Percentiles rank a stretch among this genome's conserved stretches.
Conservation (phyloP, 1,140 invertebrate species). For the Linepithema humile region DNA sequence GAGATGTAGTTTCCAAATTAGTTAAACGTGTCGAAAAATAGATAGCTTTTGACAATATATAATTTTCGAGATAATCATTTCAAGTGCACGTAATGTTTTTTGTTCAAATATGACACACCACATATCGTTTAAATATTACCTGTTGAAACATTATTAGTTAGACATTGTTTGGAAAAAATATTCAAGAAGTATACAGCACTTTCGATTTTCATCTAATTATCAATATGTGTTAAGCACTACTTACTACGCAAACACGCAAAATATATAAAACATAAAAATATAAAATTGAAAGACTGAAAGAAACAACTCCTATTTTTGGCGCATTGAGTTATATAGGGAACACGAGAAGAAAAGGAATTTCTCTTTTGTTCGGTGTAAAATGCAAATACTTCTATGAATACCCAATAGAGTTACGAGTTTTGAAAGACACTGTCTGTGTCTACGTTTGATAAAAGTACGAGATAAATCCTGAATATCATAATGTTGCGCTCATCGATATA, state of each 20-base stretch:
- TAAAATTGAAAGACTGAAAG: conserved; percentile 3
- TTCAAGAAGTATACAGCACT: not conserved
- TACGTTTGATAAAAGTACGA: not conserved
- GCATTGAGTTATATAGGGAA: not conserved
- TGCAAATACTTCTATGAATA: not conserved
- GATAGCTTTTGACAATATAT: not conserved
- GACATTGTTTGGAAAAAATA: not conserved
- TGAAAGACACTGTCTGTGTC: not conserved
- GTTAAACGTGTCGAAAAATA: not conserved
- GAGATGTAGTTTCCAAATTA: not conserved
- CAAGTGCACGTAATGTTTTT: not conserved
- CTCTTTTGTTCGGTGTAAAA: conserved; percentile 25
- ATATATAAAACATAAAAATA: not conserved
- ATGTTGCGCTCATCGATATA: no score
- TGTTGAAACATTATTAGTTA: not conserved
- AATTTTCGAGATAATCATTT: not conserved
- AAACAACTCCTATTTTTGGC: not conserved
- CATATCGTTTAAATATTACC: not conserved
- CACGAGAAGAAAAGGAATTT: conserved; percentile 20
- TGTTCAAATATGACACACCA: not conserved
- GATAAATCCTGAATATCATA: conserved; percentile 14
- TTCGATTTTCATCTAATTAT: not conserved
- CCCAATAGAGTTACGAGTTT: conserved; percentile 13
- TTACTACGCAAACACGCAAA: not conserved
- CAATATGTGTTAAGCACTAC: not conserved